A percentile compares a stretch with the other conserved stretches of the same genome.
phyloP scores from a whole-genome alignment of 2,113 vertebrate species.

The Oncorhynchus tshawytscha region DNA sequence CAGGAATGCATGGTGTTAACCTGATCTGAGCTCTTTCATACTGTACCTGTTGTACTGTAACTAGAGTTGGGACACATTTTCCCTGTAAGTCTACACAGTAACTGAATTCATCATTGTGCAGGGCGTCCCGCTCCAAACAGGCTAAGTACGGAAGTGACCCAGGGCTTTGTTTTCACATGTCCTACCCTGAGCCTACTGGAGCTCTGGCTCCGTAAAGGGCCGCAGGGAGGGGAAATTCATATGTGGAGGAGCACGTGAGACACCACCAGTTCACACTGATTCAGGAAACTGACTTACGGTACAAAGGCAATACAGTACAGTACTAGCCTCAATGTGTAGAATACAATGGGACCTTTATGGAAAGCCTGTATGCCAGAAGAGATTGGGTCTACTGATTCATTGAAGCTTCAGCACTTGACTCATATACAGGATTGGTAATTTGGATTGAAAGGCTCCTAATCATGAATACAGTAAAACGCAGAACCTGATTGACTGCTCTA shows the following conservation, averaged over 20 bases:
- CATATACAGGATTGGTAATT: neutral
- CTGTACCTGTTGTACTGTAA: neutral
- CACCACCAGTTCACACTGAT: neutral
- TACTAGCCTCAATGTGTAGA: neutral
- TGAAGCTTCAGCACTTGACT: neutral
- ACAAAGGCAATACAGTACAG: neutral
- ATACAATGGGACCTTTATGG: neutral
- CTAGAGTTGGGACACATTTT: neutral
- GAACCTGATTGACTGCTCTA: neutral
- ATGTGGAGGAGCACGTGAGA: constrained; percentile 14
- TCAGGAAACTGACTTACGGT: neutral
- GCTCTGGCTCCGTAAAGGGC: neutral
- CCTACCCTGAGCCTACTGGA: neutral
- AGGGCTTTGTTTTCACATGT: constrained; percentile 5
- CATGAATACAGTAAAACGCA: neutral
- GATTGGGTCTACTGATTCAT: neutral
- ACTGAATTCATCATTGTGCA: neutral
- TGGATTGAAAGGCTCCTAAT: neutral
- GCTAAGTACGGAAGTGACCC: neutral
- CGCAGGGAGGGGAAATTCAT: constrained; percentile 9
- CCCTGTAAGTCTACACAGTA: neutral
- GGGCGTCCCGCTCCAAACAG: neutral
- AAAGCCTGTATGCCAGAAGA: neutral
- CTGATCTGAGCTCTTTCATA: too few relatives aligned
- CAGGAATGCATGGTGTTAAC: too few relatives aligned